phyloP scores from a whole-genome alignment of 2,888 invertebrate species.

The Penaeus monodon region DNA sequence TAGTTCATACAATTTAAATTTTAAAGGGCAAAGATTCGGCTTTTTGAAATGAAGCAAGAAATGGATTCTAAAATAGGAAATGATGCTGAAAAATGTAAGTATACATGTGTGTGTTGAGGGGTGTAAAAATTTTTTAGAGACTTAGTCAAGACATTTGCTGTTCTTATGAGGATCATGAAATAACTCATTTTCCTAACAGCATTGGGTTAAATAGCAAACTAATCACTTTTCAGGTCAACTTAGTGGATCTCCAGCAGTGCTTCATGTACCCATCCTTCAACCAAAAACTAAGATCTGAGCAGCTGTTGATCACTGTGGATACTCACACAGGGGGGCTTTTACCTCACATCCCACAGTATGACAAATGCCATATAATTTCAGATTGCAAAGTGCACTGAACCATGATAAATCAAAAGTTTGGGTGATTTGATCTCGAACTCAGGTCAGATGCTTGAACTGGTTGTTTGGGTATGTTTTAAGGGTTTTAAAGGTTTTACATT shows the following conservation, averaged over 20 bases:
- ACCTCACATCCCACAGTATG: slow-evolving; percentile 92
- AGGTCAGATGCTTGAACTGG: slow-evolving; percentile 69
- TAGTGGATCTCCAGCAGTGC: slow-evolving; percentile 91
- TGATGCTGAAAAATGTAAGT: slow-evolving; percentile 74
- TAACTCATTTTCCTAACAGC: too few species aligned
- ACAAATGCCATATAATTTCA: slow-evolving; percentile 81
- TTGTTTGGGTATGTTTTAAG: background rate
- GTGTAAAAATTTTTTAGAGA: background rate
- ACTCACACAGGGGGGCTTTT: slow-evolving; percentile 93
- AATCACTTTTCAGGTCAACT: slow-evolving; percentile 70
- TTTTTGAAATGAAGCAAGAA: slow-evolving; percentile 85
- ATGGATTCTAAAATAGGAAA: slow-evolving; percentile 73
- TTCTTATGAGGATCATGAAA: background rate
- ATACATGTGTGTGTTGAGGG: slow-evolving; percentile 8
- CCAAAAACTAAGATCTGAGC: slow-evolving; percentile 93
- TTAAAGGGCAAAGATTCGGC: slow-evolving; percentile 86
- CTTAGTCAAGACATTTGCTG: background rate
- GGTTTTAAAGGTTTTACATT: too few species aligned
- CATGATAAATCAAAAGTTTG: slow-evolving; percentile 79
- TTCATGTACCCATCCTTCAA: slow-evolving; percentile 88
- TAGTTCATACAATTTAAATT: slow-evolving; percentile 97
- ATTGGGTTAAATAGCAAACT: background rate
- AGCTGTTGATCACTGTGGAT: slow-evolving; percentile 91
- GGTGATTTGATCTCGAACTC: slow-evolving; percentile 80
- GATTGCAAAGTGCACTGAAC: slow-evolving; percentile 87